Conservation (phyloP, 2,888 invertebrate species). For the Cheilosia impressa region DNA sequence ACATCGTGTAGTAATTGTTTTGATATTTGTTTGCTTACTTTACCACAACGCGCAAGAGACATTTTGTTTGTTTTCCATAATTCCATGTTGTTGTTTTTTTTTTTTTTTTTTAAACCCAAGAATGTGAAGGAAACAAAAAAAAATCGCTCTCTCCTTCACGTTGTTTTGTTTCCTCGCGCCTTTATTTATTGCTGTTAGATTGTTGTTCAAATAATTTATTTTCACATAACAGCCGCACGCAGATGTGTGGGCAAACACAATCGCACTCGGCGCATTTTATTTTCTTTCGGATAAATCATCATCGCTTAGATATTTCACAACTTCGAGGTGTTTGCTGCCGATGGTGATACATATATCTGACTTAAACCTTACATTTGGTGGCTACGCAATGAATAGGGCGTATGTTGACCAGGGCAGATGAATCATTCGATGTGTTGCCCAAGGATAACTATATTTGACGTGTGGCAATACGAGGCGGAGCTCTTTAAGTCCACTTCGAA, state of each 20-base stretch:
- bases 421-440: too few relatives aligned
- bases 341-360: neutral
- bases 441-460: too few relatives aligned
- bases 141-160: conserved; percentile 11
- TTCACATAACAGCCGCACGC: conserved; percentile 46
- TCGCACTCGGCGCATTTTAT: neutral
- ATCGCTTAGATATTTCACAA: conserved; percentile 12
- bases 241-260: conserved; percentile 21
- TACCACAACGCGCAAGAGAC: conserved; percentile 37
- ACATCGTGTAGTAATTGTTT: conserved; percentile 56
- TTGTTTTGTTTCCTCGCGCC: neutral
- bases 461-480: neutral
- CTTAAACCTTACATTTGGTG: too few relatives aligned
- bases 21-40: conserved; percentile 54
- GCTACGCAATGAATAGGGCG: too few relatives aligned
- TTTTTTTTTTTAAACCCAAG: conserved; percentile 5
- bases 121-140: neutral
- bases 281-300: conserved; percentile 3
- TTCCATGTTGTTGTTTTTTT: neutral
- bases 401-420: too few relatives aligned
- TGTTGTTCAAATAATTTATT: conserved; percentile 43
- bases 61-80: conserved; percentile 60
- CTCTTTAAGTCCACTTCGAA: too few relatives aligned
- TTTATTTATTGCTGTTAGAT: conserved; percentile 43
- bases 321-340: neutral